phyloP scores from a whole-genome alignment of 2,113 vertebrate genomes.

The Dryoscopus gambensis region DNA sequence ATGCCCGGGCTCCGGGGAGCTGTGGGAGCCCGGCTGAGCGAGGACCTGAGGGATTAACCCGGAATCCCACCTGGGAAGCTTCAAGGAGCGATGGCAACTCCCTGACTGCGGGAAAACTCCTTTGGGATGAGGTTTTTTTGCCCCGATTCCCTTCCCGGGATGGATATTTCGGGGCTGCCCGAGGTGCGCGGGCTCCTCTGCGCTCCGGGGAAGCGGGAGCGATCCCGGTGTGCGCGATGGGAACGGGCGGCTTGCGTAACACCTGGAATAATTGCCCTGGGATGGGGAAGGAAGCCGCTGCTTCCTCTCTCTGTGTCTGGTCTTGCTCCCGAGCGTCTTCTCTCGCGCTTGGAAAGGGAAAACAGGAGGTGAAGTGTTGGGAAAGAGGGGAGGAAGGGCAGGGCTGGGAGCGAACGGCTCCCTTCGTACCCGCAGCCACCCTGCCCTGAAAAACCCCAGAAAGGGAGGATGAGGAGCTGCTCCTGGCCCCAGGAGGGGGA shows the following conservation, averaged over 20 bases:
- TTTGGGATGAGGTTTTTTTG: not conserved
- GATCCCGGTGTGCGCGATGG: accelerated
- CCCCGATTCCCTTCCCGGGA: accelerated
- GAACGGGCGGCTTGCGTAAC: not conserved
- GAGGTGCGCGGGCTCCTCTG: accelerated
- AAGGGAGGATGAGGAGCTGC: not conserved
- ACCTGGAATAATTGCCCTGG: not conserved
- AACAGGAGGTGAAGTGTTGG: not conserved
- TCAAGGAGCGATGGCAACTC: accelerated
- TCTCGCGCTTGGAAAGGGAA: not conserved
- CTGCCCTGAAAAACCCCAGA: not conserved
- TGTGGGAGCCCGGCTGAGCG: not conserved
- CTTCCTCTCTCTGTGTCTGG: not conserved
- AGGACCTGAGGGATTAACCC: accelerated
- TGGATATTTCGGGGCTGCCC: not conserved
- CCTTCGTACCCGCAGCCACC: not conserved
- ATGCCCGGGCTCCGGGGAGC: constrained; percentile 1
- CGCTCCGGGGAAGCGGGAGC: not conserved
- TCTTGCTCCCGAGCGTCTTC: not conserved
- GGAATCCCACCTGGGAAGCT: not conserved
- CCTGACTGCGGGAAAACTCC: accelerated
- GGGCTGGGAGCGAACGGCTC: not conserved
- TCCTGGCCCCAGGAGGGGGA: not conserved
- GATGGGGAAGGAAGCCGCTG: not conserved
- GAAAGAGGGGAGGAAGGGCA: not conserved